Evolutionary conservation across 2,797 vertebrate species (phyloP).

Genomic region (Clarias laeviceps): DNA sequence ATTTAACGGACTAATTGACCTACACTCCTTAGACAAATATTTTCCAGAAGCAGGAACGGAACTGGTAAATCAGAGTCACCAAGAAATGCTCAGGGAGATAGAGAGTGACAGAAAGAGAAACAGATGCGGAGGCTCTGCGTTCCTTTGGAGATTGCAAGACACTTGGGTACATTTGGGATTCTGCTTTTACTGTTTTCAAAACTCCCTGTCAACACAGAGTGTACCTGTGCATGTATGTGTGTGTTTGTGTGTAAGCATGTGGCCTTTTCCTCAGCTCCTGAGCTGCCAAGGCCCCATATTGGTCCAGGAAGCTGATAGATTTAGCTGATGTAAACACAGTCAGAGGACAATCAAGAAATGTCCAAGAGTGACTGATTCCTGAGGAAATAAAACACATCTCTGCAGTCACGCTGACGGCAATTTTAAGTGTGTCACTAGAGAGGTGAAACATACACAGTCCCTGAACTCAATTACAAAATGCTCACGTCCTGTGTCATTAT

Average conservation of each 20-base stretch:
- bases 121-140: conserved; percentile 49
- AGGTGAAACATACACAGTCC: background rate
- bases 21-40: conserved; percentile 56
- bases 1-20: conserved; percentile 55
- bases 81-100: background rate
- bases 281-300: conserved; percentile 31
- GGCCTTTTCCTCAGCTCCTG: conserved; percentile 37
- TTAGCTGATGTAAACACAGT: conserved; percentile 45
- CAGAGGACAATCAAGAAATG: conserved; percentile 16
- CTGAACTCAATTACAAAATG: background rate
- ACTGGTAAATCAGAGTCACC: conserved; percentile 54
- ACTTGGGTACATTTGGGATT: conserved; percentile 47
- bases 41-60: conserved; percentile 56
- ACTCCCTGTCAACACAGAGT: conserved; percentile 53
- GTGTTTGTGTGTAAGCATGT: conserved; percentile 6
- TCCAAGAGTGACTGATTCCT: conserved; percentile 1
- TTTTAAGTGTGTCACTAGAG: too few relatives aligned
- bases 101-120: conserved; percentile 4
- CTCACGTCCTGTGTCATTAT: background rate
- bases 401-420: background rate
- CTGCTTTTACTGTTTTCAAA: conserved; percentile 58
- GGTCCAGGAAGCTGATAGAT: conserved; percentile 51
- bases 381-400: background rate
- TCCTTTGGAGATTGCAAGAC: conserved; percentile 68
- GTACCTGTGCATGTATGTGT: conserved; percentile 30